phyloP scores from a whole-genome alignment of 2,113 vertebrate species.

The Tricholaema leucomelas region DNA sequence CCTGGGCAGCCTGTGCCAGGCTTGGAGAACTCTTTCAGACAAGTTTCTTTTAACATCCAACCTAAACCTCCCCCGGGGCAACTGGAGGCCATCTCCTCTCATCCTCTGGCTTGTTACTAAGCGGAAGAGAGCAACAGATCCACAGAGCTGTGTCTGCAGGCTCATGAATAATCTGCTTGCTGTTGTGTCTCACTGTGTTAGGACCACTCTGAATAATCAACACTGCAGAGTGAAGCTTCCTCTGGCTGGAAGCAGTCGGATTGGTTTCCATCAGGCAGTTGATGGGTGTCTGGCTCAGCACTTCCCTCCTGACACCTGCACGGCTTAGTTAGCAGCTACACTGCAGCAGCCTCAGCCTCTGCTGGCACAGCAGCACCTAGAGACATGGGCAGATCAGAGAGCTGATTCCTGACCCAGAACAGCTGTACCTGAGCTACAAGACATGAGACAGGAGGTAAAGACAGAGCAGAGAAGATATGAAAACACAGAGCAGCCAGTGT shows the following conservation, averaged over 20 bases:
- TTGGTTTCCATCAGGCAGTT: background rate
- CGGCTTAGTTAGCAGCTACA: background rate
- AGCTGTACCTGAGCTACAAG: background rate
- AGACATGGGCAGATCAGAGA: background rate
- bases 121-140: too few species aligned
- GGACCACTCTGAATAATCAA: background rate
- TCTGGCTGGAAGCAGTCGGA: background rate
- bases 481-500: background rate
- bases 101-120: too few species aligned
- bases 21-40: too few species aligned
- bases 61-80: too few species aligned
- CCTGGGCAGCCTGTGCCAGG: too few species aligned
- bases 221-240: background rate
- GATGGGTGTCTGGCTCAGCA: background rate
- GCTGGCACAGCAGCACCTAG: background rate
- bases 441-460: background rate
- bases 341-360: background rate
- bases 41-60: too few species aligned
- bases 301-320: background rate
- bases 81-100: too few species aligned
- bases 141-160: background rate
- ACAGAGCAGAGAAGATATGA: accelerated
- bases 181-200: background rate
- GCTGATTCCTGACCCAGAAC: background rate
- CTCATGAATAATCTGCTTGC: background rate